Conservation (phyloP, 1,140 invertebrate genomes). For the Drosophila saltans region DNA sequence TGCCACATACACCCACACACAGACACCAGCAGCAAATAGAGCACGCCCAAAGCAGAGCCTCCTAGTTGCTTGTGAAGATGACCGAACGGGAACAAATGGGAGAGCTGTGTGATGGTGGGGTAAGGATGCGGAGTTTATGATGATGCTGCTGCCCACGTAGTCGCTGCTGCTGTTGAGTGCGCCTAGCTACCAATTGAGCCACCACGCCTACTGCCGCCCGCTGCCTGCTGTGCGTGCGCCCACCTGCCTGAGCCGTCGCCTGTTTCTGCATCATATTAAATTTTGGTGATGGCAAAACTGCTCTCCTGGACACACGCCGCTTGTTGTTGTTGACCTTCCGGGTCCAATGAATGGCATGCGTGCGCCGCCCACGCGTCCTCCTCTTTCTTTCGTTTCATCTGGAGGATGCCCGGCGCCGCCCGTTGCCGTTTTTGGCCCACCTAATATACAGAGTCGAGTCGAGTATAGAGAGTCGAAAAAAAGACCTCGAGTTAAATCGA, state of each 20-base stretch:
- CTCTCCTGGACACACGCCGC: conserved; percentile 64
- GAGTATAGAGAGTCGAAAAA: conserved; percentile 36
- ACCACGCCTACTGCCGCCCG: conserved; percentile 32
- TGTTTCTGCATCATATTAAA: conserved; percentile 34
- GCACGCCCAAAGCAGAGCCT: conserved; percentile 30
- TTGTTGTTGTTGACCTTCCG: conserved; percentile 55
- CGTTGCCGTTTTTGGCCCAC: conserved; percentile 42
- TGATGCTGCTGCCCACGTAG: conserved; percentile 23
- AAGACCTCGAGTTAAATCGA: conserved; percentile 28
- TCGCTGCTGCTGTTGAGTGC: conserved; percentile 42
- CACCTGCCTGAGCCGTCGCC: conserved; percentile 41
- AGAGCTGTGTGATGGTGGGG: conserved; percentile 35
- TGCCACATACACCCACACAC: conserved; percentile 18
- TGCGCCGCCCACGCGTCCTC: conserved; percentile 12
- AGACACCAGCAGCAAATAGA: conserved; percentile 25
- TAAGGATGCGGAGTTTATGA: conserved; percentile 20
- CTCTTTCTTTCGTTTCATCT: conserved; percentile 11
- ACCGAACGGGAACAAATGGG: conserved; percentile 13
- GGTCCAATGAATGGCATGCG: conserved; percentile 4
- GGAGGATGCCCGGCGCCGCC: conserved; percentile 16
- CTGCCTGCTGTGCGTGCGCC: conserved; percentile 30
- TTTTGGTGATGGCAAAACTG: conserved; percentile 31
- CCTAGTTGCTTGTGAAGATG: conserved; percentile 38
- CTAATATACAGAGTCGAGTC: background rate
- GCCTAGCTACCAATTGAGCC: conserved; percentile 62